Evolutionary conservation across 2,797 vertebrate species (phyloP), one percentile per base, ranked within the genome.

Genomic region (Characodon lateralis): DNA sequence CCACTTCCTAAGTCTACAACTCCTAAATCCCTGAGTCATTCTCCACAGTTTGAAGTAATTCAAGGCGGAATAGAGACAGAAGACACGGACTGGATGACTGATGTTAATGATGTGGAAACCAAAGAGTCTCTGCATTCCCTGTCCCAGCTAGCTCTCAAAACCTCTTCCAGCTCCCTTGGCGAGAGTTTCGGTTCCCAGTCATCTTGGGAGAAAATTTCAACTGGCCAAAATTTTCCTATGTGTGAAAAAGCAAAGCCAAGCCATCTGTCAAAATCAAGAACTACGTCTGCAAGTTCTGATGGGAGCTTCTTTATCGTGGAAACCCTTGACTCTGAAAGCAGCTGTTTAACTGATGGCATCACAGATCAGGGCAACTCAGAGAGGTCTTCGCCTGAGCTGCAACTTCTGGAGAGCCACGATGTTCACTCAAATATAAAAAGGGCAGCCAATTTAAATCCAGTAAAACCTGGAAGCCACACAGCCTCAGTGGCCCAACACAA

Each of bases 131-230:
- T 66, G 0, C 75, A 79, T 0, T 89, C 91, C 2, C 68, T 92
- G 48, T 90, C 92, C 28, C 82, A 86, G 26, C 78, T 89, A 35
- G 0, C 7, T 6, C 26, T 89, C 13, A 56, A 28, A 79, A 84
- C 78, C 31, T 61, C 83, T 35, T 88, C 81, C 55, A 86, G 76
- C 48, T 89, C 83, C 22, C 85, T 90, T n/a, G 86, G 78, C 24
- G 75, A 88, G 66, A 97, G 95, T 89, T 92, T 87, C 2, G 78
- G 87, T 59, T 92, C 94, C 0, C 73, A 92, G 6, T 96, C 95
- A 0, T 96, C 94, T 2, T 97, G 96, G 96, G 95, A 93, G 79
- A 95, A 93, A 71, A 76, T 96, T 10, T 86, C 92, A 41, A 91
- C 92, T 20, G 89, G 87, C n/a, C 59, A 78, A 0, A 88, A 78